phyloP scores from a whole-genome alignment of 2,113 vertebrate genomes.

The Urocynchramus pylzowi region DNA sequence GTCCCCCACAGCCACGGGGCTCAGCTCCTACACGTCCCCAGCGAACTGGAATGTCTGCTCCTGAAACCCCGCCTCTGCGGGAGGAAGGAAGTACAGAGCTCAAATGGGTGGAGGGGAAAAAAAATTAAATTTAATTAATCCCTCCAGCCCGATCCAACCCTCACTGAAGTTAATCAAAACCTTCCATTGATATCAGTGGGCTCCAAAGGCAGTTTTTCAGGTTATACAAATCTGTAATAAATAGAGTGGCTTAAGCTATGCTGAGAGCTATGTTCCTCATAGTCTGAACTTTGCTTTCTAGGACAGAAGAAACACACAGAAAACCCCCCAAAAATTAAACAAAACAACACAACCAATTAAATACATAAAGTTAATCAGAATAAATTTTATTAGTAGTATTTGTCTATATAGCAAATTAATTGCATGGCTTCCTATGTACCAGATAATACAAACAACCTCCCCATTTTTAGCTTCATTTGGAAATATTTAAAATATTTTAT shows the following conservation, averaged over 20 bases:
- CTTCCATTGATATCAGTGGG: neutral
- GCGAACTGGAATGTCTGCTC: slow-evolving; percentile 66
- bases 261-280: neutral
- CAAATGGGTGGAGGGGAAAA: neutral
- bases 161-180: neutral
- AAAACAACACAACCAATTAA: neutral
- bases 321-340: neutral
- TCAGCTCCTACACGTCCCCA: slow-evolving; percentile 54
- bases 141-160: neutral
- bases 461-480: neutral
- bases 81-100: slow-evolving; percentile 34
- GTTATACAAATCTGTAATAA: neutral
- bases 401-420: neutral
- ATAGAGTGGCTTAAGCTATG: neutral
- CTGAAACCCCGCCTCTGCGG: slow-evolving; percentile 14
- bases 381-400: neutral
- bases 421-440: neutral
- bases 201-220: neutral
- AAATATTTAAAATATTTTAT: neutral
- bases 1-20: slow-evolving; percentile 46
- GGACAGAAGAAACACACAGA: neutral
- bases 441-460: rapidly evolving
- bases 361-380: neutral
- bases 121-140: neutral
- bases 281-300: neutral